Percentiles rank a stretch among this genome's conserved stretches.
phyloP scores from a whole-genome alignment of 2,797 vertebrate genomes.

The Synaphobranchus kaupii region DNA sequence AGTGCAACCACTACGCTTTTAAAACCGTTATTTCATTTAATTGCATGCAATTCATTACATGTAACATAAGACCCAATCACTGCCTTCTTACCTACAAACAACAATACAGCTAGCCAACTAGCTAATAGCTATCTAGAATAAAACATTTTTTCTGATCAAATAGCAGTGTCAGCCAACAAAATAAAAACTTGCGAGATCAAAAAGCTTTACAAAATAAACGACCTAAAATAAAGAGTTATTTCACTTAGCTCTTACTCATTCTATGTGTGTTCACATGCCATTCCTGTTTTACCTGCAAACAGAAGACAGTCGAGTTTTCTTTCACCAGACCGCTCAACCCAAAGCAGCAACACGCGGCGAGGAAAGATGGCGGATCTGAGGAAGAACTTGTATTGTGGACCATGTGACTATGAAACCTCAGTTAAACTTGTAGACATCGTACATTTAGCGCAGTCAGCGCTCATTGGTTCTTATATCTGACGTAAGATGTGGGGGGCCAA shows the following conservation, averaged over 20 bases:
- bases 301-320: slow-evolving; percentile 14
- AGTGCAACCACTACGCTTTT: not conserved
- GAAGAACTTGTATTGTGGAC: slow-evolving; percentile 60
- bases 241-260: not conserved
- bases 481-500: not conserved
- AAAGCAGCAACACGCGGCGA: slow-evolving; percentile 62
- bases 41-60: not conserved
- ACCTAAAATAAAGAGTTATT: slow-evolving; percentile 15
- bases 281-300: not conserved
- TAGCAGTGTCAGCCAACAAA: slow-evolving; percentile 38
- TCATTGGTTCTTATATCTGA: not conserved
- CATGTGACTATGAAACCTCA: slow-evolving; percentile 45
- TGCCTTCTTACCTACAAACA: not conserved
- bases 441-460: not conserved
- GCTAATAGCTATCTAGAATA: not conserved
- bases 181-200: slow-evolving; percentile 41
- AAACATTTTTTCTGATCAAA: slow-evolving; percentile 28
- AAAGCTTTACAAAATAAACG: slow-evolving; percentile 33
- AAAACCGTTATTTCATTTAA: not conserved
- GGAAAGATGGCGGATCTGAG: slow-evolving; percentile 63
- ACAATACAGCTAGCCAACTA: not conserved
- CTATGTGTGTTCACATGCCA: not conserved
- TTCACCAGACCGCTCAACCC: slow-evolving; percentile 61
- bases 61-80: slow-evolving; percentile 19
- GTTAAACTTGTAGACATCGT: not conserved